A percentile compares a stretch with the other conserved stretches of the same genome.
Evolutionary conservation across 2,113 vertebrate species (phyloP).

Genomic region (Ploceus nigricollis): DNA sequence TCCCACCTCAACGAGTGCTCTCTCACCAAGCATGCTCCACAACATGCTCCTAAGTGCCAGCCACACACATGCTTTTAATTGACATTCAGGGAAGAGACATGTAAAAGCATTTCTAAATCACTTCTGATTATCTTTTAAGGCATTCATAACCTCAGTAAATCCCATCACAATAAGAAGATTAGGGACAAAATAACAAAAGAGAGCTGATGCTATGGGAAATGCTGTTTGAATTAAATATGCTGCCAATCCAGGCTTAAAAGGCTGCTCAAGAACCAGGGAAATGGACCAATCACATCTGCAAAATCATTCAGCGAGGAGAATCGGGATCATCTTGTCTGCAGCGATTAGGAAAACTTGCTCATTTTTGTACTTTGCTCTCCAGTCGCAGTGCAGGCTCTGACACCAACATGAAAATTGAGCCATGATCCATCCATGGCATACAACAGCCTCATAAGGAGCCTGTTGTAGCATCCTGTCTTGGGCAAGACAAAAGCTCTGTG

Average conservation of each 20-base stretch:
- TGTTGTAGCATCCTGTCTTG: background rate
- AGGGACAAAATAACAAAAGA: background rate
- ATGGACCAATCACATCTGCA: background rate
- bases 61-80: slow-evolving; percentile 6
- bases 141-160: background rate
- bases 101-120: slow-evolving; percentile 25
- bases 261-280: background rate
- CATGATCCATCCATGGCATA: background rate
- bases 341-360: background rate
- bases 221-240: background rate
- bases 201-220: background rate
- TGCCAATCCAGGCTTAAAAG: background rate
- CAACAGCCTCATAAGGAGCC: rapidly evolving
- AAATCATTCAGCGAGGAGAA: background rate
- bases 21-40: background rate
- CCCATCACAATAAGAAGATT: rapidly evolving
- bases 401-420: background rate
- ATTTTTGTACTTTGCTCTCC: background rate
- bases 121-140: background rate
- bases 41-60: background rate
- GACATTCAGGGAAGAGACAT: background rate
- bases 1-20: background rate
- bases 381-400: background rate
- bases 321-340: background rate
- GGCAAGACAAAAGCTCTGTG: background rate